Base-by-base conservation (phyloP, 92 coral and sea anemone genomes). In the Meandrina meandrites region DNA sequence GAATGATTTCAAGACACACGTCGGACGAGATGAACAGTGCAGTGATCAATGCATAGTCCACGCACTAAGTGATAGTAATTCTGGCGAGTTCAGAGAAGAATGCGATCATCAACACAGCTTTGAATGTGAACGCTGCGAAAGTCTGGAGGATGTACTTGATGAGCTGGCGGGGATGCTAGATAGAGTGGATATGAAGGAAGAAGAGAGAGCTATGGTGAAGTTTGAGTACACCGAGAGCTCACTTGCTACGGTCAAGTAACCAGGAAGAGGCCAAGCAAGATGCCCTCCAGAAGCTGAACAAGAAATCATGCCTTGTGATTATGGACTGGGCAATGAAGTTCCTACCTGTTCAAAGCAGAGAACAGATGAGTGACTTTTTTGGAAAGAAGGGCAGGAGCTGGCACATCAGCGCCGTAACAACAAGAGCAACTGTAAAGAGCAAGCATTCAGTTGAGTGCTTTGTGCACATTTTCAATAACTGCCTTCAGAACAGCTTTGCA, bases 1-100 rank as follows among this genome's bases (percentile, higher is more conserved):
- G 71, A 89, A 84, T 73, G 92, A 89, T 45, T 89, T 78, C 78
- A 87, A 90, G 79, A 81, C 88, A 64, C 93, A 90, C 68, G 87
- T 87, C 19, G 86, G 79, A 81, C 88, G 88, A 57, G 70, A 79
- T 58, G 90, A 90, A 74, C 90, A 87, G 18, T 90, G 90, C 37
- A 82, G 64, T 75, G 93, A 86, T 53, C 89, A 86, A 71, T 79
- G 89, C 89, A 86, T 27, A 5, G 89, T 86, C 54, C 66, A 79
- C 89, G 72, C 84, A 42, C 92, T 86, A 28, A 80, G 86, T 78
- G 89, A 89, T 31, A 34, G 27, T 28, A 42, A 27, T 51, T 76
- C 81, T 37, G 14, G 22, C 35, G 86, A 86, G 79, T 85, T 80
- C 47, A 62, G 19, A 1, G 79, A 66, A 0, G 77, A 80, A 35